Evolutionary conservation across 1,140 invertebrate species (phyloP).

Genomic region (Batillaria attramentaria): DNA sequence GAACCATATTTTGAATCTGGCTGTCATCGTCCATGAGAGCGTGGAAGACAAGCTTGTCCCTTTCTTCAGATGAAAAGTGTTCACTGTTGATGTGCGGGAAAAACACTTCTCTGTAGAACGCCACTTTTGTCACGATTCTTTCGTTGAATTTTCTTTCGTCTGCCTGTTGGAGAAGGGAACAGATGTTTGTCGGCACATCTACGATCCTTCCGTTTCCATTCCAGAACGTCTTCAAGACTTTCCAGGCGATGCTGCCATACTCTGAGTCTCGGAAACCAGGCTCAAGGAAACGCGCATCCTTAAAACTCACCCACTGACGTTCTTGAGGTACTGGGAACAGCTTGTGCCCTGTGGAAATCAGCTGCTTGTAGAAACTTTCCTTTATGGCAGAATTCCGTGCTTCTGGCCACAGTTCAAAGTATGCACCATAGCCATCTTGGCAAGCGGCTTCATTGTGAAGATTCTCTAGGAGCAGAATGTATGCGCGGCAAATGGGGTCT

Average conservation of each 20-base stretch:
- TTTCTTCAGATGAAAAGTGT: constrained; percentile 20
- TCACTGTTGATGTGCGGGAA: constrained; percentile 26
- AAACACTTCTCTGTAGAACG: constrained; percentile 26
- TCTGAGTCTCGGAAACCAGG: constrained; percentile 19
- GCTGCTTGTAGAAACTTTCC: constrained; percentile 20
- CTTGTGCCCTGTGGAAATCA: not conserved
- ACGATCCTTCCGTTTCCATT: not conserved
- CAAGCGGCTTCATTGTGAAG: not conserved
- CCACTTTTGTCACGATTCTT: not conserved
- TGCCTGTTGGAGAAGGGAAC: not conserved
- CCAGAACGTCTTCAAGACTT: constrained; percentile 28
- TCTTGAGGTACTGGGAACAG: not conserved
- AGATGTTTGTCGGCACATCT: constrained; percentile 25
- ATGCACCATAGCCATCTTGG: not conserved
- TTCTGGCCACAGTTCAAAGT: constrained; percentile 32
- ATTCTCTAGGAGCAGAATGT: constrained; percentile 17
- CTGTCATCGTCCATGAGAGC: constrained; percentile 5
- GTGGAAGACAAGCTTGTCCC: constrained; percentile 18
- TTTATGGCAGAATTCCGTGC: too few species aligned
- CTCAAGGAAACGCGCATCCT: constrained; percentile 9
- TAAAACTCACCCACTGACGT: constrained; percentile 11
- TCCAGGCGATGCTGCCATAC: constrained; percentile 22
- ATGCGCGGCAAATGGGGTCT: constrained; percentile 25
- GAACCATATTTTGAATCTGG: constrained; percentile 26
- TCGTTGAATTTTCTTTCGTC: not conserved